Base-by-base conservation (phyloP, 2,888 invertebrate genomes). In the Melinaea marsaeus region DNA sequence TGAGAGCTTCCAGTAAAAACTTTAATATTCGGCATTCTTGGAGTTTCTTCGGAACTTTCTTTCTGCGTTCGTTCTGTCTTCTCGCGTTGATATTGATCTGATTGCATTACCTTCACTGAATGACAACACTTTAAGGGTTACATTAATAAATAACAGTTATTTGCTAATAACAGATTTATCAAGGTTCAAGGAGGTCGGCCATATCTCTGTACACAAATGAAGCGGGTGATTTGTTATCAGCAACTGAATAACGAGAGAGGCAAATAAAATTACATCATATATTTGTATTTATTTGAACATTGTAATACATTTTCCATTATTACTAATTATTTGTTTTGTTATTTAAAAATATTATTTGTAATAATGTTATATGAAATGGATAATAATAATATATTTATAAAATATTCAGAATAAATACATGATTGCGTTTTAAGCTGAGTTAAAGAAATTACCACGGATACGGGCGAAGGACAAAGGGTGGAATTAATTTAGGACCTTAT, bases 1-100 rank as follows among this genome's bases (percentile, higher is more conserved):
- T 99, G 99, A 65, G 99, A 99, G 70, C 97, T 97, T 69, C 99
- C 99, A 79, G 97, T 97, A 90, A 99, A 99, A 74, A 99, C 96
- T 93, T 99, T 99, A 79, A 99, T 99, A 90, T 99, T 99, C 78
- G 99, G 99, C 99, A 99, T 99, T 92, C 92, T 90, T 62, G 83
- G 77, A 67, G 60, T 37, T 63, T 62, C 55, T 4, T 64, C 60
- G 5, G 58, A 72, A 73, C 62, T 62, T 73, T 66, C 73, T 74
- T 63, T 74, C 71, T 58, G 69, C 67, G 66, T 69, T 70, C 61
- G 75, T 70, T 71, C 76, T 72, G 57, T 67, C 13, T 70, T 64
- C 56, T 71, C 72, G 61, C 77, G 77, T 69, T 75, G 69, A 60
- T 69, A 75, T 64, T 77, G 74, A 70, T 79, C 78, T 58, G 83